Base-by-base conservation (phyloP, 2,888 invertebrate genomes). In the Pasiphila rectangulata region DNA sequence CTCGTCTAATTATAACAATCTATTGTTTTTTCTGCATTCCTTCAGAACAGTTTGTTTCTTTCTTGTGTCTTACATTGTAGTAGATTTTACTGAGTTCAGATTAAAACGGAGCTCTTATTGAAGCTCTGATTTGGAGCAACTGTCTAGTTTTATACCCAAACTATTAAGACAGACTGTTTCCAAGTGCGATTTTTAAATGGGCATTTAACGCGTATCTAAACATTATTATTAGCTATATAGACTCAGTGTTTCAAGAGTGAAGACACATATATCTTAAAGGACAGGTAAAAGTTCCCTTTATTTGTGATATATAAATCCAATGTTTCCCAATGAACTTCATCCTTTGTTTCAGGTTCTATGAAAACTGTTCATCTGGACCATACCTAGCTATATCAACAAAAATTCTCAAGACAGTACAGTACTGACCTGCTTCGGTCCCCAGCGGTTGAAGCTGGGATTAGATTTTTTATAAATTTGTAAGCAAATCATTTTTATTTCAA, bases 321-420 rank as follows among this genome's bases (percentile, higher is more conserved):
- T 23, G 63, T 62, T 72, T 72, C 74, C 72, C 69, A 71, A 68
- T 69, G 61, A 65, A 71, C 71, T 64, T 65, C 57, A 44, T 51
- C 69, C 60, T 66, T 74, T 73, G 74, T 75, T 77, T 63, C 76
- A 78, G 79, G 59, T 63, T 53, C 32, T 38, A 62, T 63, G 60
- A 55, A 38, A 32, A 52, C 9, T 34, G 52, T 9, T 61, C 12
- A 30, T 54, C 38, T 57, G 57, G 10, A 36, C 64, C 38, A 17
- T 62, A 3, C 48, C n/a, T n/a, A n/a, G n/a, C n/a, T n/a, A n/a
- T n/a, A n/a, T n/a, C n/a, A n/a, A n/a, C n/a, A n/a, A n/a, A n/a
- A n/a, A n/a, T n/a, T n/a, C n/a, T n/a, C n/a, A n/a, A n/a, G n/a
- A n/a, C n/a, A n/a, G n/a, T n/a, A n/a, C n/a, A 15, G 1, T 27